Base-by-base conservation (phyloP, 2,797 vertebrate species). In the Xenops minutus region DNA sequence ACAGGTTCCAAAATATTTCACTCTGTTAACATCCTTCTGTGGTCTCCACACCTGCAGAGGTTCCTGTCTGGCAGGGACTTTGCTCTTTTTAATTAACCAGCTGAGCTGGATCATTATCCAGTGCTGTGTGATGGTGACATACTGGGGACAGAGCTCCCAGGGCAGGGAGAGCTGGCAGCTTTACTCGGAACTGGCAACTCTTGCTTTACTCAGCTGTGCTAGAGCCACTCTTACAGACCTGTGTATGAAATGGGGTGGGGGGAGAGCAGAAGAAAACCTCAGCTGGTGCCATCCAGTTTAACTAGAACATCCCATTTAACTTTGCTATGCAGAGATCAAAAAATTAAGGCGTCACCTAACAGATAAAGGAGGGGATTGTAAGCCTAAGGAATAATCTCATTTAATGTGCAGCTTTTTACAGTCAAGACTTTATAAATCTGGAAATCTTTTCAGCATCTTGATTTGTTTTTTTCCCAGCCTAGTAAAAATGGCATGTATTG, bases 161-260 rank as follows among this genome's bases (percentile, higher is more conserved):
- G 17, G 54, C 66, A 72, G 49, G 34, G 18, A 72, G 12, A 1
- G 3, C 77, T 64, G 87, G 30, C 67, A 79, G 71, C 63, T 76
- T 46, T 21, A 49, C 66, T 54, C 66, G 27, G 11, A 44, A 0
- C 69, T 19, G 46, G n/a, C 48, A 79, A 0, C 26, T 61, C 48
- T 41, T 10, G 41, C 52, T 63, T 44, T 71, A 72, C 68, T 58
- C 3, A 2, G 36, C 36, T 48, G n/a, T 46, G 75, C 51, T 61
- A 6, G 71, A 88, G 48, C 41, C 23, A 3, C 34, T 49, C 18
- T 5, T 3, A 5, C 1, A 56, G 52, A 69, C 6, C n/a, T 14
- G 12, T 10, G 43, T 0, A 46, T 21, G 37, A 73, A 84, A 63
- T 0, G 4, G 32, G 9, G 18, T 3, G 11, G 24, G 11, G 7